phyloP scores from a whole-genome alignment of 2,113 vertebrate genomes.

The Malurus alboscapulatus region DNA sequence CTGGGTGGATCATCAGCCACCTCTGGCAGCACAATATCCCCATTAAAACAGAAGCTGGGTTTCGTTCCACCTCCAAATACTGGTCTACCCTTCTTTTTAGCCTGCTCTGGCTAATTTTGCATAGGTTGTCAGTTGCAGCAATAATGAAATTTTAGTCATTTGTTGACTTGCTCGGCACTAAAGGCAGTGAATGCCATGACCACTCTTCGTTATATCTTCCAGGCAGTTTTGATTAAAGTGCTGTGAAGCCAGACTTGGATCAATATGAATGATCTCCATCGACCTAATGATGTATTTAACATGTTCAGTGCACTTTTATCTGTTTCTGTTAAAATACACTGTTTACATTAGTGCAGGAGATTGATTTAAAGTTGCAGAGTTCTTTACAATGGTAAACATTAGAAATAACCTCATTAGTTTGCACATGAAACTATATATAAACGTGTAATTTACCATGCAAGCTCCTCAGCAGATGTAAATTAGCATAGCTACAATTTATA shows the following conservation, averaged over 20 bases:
- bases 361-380: slow-evolving; percentile 45
- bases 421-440: neutral
- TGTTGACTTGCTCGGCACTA: neutral
- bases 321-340: slow-evolving; percentile 13
- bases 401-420: slow-evolving; percentile 19
- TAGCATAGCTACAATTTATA: neutral
- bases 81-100: neutral
- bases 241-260: slow-evolving; percentile 73
- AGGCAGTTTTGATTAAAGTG: slow-evolving; percentile 70
- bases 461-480: neutral
- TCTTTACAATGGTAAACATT: slow-evolving; percentile 4
- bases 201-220: slow-evolving; percentile 53
- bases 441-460: neutral
- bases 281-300: slow-evolving; percentile 78
- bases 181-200: slow-evolving; percentile 19
- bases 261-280: slow-evolving; percentile 76
- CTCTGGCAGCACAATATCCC: neutral
- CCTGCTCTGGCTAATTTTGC: slow-evolving; percentile 12
- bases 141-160: slow-evolving; percentile 40
- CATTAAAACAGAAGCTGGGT: neutral
- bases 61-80: neutral
- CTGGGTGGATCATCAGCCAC: neutral
- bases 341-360: slow-evolving; percentile 49
- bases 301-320: slow-evolving; percentile 46
- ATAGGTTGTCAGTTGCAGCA: slow-evolving; percentile 5